A percentile compares a stretch with the other conserved stretches of the same genome.
These are phyloP conservation scores for Etheostoma nigrum DNA, from an alignment of 2,797 vertebrate species.

Conservation along the genomic window DNA sequence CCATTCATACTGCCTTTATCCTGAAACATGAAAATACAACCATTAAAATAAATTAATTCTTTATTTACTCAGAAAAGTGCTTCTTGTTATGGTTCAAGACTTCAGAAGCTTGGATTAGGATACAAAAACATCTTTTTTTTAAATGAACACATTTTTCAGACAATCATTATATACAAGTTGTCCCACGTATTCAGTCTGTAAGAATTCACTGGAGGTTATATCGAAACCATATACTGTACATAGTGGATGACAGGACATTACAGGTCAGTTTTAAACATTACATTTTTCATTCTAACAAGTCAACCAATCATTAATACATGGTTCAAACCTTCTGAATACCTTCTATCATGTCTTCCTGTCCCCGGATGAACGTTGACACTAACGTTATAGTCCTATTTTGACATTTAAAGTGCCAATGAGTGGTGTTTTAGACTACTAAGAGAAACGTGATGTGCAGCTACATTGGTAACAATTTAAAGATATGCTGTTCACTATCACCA, in stretches of 20 bases:
- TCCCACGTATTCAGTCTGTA: neutral
- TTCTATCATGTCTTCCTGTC: neutral
- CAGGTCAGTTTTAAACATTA: slow-evolving; percentile 20
- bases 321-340: neutral
- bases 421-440: neutral
- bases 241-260: slow-evolving; percentile 21
- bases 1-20: neutral
- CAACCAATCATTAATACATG: neutral
- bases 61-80: slow-evolving; percentile 45
- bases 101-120: slow-evolving; percentile 19
- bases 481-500: neutral
- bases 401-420: neutral
- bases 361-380: neutral
- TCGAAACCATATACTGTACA: neutral
- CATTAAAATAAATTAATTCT: slow-evolving; percentile 35
- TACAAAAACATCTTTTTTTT: slow-evolving; percentile 20
- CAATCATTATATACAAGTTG: slow-evolving; percentile 5
- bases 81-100: slow-evolving; percentile 5
- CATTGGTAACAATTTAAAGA: slow-evolving; percentile 10
- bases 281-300: slow-evolving; percentile 19
- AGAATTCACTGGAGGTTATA: neutral
- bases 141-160: slow-evolving; percentile 12
- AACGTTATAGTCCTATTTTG: slow-evolving; percentile 1
- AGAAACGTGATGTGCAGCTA: neutral
- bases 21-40: neutral